Evolutionary conservation across 1,140 invertebrate genomes (phyloP).

Genomic region (Cepaea nemoralis): DNA sequence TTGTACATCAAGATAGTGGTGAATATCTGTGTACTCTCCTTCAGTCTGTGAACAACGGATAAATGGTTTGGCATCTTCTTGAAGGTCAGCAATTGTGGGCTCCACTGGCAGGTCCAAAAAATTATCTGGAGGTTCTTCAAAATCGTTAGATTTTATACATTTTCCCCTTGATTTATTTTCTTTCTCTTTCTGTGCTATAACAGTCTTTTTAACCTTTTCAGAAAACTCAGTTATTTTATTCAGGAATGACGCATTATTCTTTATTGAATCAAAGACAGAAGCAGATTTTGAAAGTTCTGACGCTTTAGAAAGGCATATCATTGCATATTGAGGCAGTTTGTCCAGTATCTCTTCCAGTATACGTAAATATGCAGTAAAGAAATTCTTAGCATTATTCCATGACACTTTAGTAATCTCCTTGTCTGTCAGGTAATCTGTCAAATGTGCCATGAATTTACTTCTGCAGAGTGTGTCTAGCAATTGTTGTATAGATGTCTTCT

Average conservation of each 20-base stretch:
- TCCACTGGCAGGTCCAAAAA: conserved; percentile 63
- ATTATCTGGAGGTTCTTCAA: conserved; percentile 59
- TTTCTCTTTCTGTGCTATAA: background rate
- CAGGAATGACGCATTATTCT: background rate
- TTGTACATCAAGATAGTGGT: conserved; percentile 84
- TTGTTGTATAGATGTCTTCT: conserved; percentile 2
- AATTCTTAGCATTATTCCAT: background rate
- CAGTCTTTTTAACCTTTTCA: background rate
- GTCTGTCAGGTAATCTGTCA: background rate
- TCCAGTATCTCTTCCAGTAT: conserved; percentile 3
- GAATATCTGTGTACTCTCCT: conserved; percentile 65
- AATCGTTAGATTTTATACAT: background rate
- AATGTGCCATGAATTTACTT: background rate
- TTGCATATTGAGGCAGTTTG: background rate
- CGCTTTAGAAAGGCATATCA: background rate
- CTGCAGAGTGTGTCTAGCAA: background rate
- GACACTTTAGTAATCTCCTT: background rate
- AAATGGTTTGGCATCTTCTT: conserved; percentile 66
- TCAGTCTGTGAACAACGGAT: conserved; percentile 25
- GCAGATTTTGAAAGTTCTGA: background rate
- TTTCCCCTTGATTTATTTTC: background rate
- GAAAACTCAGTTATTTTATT: background rate
- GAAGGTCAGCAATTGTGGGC: conserved; percentile 61
- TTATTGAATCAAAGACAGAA: background rate
- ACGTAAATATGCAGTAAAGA: background rate